Evolutionary conservation across 2,113 vertebrate species (phyloP).

Genomic region (Zosterops pallidus): DNA sequence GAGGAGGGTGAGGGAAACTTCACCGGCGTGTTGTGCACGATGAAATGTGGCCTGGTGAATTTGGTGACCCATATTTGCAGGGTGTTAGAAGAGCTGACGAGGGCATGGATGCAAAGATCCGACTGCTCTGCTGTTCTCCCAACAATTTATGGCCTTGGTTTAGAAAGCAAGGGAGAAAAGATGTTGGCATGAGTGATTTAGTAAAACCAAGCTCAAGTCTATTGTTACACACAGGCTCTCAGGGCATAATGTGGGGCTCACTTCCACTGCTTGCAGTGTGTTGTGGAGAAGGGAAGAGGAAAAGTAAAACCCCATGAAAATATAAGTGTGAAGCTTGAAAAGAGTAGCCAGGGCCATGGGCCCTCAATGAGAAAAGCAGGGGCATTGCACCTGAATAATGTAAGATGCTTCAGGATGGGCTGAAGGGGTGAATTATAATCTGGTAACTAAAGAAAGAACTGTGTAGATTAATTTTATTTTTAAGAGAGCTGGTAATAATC

Average conservation of each 20-base stretch:
- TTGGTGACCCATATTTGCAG: neutral
- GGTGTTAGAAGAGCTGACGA: neutral
- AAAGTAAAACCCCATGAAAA: neutral
- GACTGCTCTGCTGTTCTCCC: neutral
- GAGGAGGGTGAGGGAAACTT: neutral
- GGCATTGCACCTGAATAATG: neutral
- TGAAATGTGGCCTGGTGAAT: neutral
- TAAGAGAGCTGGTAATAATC: neutral
- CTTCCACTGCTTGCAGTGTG: neutral
- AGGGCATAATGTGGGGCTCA: neutral
- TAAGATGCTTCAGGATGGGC: neutral
- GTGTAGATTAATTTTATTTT: neutral
- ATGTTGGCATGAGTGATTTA: neutral
- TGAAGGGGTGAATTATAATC: neutral
- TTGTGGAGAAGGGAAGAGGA: neutral
- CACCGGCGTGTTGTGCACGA: neutral
- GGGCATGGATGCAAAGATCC: neutral
- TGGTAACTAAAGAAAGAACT: neutral
- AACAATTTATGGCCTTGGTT: neutral
- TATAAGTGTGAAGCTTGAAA: neutral
- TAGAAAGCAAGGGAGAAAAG: neutral
- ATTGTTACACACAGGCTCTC: neutral
- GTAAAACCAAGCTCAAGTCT: neutral
- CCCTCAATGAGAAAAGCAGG: neutral
- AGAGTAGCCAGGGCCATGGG: neutral